phyloP scores from a whole-genome alignment of 2,797 vertebrate species.

The Nothura maculosa region DNA sequence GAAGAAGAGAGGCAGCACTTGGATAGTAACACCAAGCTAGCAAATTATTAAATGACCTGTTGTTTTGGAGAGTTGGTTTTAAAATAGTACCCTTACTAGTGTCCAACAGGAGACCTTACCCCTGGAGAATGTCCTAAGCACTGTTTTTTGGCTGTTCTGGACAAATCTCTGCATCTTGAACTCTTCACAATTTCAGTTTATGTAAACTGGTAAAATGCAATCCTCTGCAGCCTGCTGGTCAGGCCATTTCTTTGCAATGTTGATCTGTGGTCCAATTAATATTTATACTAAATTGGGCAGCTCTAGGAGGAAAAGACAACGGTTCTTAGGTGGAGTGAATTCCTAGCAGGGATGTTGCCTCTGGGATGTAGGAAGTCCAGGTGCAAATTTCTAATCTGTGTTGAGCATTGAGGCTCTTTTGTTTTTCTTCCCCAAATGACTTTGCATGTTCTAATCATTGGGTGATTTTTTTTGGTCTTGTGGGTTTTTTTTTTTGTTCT shows the following conservation, averaged over 20 bases:
- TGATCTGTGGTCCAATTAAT: background rate
- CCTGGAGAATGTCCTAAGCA: background rate
- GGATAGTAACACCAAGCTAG: accelerated
- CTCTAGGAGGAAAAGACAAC: background rate
- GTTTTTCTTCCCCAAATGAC: accelerated
- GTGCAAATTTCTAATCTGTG: background rate
- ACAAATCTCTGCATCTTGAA: background rate
- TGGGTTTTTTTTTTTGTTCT: background rate
- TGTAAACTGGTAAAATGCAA: background rate
- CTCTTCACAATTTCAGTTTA: too few relatives aligned
- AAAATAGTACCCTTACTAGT: background rate
- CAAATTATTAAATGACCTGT: background rate
- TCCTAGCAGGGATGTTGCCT: background rate
- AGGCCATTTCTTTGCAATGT: accelerated
- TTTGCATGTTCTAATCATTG: background rate
- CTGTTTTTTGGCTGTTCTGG: background rate
- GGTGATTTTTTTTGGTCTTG: background rate
- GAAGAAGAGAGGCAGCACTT: background rate
- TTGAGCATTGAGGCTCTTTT: background rate
- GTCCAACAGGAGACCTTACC: background rate
- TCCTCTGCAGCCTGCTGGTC: background rate
- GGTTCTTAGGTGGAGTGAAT: background rate
- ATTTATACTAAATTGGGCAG: background rate
- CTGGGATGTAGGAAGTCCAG: background rate
- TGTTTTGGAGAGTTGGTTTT: background rate